Base-by-base conservation (phyloP, 2,113 vertebrate species). In the Thermophis baileyi region DNA sequence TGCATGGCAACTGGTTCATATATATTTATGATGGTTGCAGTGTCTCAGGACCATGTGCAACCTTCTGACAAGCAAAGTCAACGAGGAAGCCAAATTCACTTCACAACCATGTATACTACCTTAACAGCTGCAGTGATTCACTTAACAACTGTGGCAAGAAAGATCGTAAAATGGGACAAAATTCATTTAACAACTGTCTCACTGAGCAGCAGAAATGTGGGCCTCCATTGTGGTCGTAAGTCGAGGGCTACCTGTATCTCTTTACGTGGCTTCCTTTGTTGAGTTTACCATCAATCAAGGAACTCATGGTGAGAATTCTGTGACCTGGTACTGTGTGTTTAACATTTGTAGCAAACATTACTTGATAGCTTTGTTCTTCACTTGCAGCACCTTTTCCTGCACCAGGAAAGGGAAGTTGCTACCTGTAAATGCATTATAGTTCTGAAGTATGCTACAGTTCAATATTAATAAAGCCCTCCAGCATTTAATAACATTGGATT, bases 401-500 rank as follows among this genome's bases (percentile, higher is more conserved):
- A 60, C 60, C 91, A 3, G 57, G 35, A 50, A 89, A 51, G 30
- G 40, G 60, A 91, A 27, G 54, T 25, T 89, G 88, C 88, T 51
- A 74, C 22, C 53, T 40, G 2, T 55, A 74, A 87, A 91, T 46
- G 81, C 30, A 81, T 88, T 1, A 0, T 14, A 35, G n/a, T 6
- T 69, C 55, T 94, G 92, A 57, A 89, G 86, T 0, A 2, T 50
- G 90, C 88, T 94, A 91, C 0, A 18, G 54, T 95, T 92, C 50
- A 93, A 91, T 6, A 85, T 63, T 85, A 94, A 55, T 90, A 60
- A 90, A 92, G 90, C 90, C 47, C 22, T 30, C 46, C 46, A 8
- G 27, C 9, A 88, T 93, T 92, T 93, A 69, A 89, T 54, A 85
- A 74, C 88, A 88, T 60, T 94, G 94, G 94, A 92, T 94, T 90